Evolutionary conservation across 2,113 vertebrate genomes (phyloP), one percentile per base, ranked within the genome.

Genomic region (Todiramphus chloris): DNA sequence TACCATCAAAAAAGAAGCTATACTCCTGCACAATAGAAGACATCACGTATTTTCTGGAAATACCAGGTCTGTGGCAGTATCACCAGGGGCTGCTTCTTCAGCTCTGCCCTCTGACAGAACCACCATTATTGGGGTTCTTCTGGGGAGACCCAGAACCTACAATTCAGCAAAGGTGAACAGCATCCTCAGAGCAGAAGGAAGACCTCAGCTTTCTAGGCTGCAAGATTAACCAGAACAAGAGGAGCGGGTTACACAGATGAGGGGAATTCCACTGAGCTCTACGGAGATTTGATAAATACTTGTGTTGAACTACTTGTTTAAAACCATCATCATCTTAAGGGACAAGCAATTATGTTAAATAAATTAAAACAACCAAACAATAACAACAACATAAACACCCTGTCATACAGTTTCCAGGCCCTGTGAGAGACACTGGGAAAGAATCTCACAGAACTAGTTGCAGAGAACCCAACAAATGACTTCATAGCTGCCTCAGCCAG

Each of bases 331-430:
- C 80, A 87, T 53, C 19, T 75, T 18, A 84, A 84, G 20, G 39
- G 44, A 77, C 75, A 66, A 50, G 31, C 37, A 91, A 51, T 24
- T 84, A 37, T 8, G 28, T 43, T 76, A 82, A 88, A 88, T 87
- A 81, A 96, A 97, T 91, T 58, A 67, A 83, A 85, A 27, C 44
- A 53, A 62, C 15, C 12, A 73, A 85, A 88, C 60, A 88, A 88
- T 44, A 90, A 51, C 62, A 58, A 62, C 78, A 91, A 76, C 44
- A 74, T 79, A 89, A 92, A 43, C 66, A 75, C 30, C 23, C 35
- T 93, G 77, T 89, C 89, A 79, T 68, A 64, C 43, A 72, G 95
- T 96, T 95, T 93, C 95, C 87, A 96, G 87, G 95, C 66, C 93
- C 77, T 50, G 21, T 72, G 81, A 79, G 91, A 96, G 69, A 89